Evolutionary conservation across 2,888 invertebrate species (phyloP), one percentile per base, ranked within the genome.

Genomic region (Meteorus colon): DNA sequence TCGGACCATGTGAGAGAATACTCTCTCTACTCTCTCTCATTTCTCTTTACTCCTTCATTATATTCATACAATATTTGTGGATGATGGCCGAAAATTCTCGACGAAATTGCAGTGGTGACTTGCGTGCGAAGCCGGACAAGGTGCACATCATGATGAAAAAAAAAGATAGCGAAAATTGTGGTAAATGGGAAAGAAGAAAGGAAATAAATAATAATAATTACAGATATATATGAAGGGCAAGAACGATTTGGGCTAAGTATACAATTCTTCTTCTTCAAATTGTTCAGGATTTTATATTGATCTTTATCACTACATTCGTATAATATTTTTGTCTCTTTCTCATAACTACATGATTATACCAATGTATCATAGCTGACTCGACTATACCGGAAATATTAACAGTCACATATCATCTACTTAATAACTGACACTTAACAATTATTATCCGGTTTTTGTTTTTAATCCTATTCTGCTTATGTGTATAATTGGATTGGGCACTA

Each of bases 111-210:
- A n/a, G 16, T 19, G 65, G 37, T 48, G 48, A 63, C 45, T 73
- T 73, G 73, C 73, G 73, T 63, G 65, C 37, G 48, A 27, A 16
- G 1, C 12, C 24, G 19, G 24, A 73, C 73, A 73, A 73, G 73
- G 65, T 73, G 73, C 62, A 34, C 55, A 55, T 55, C 4, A 55
- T 48, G 48, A n/a, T 5, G 5, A 4, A 55, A 55, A 55, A 55
- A 19, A 10, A 55, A 19, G 6, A 55, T 8, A 55, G 10, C 19
- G 2, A 24, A 55, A 55, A 55, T 55, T 55, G 55, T 55, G 55
- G n/a, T 19, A 55, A 55, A 19, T n/a, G n/a, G 2, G n/a, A 4
- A 55, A 55, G 6, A 16, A 48, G 4, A 48, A 48, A 48, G 48
- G 1, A 48, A 48, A 6, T 34, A 48, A 48, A n/a, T n/a, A 48